Evolutionary conservation across 2,113 vertebrate species (phyloP).

Genomic region (Oncorhynchus tshawytscha): DNA sequence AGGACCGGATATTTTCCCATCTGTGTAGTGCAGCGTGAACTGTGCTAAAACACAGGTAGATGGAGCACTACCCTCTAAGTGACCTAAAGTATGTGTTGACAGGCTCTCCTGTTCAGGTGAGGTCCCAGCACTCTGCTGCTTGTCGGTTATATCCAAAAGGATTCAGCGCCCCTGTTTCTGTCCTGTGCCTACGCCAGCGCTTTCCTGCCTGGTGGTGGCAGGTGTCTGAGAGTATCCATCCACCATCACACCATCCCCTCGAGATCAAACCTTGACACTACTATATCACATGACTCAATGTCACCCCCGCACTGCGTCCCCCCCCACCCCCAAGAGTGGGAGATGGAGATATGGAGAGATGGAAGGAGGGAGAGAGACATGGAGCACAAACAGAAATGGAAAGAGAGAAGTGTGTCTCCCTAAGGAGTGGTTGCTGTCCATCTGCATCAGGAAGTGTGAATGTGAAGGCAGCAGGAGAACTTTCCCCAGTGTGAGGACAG

Average conservation of each 20-base stretch:
- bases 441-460: constrained; percentile 70
- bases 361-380: constrained; percentile 29
- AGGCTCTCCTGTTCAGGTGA: constrained; percentile 21
- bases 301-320: not conserved
- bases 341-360: constrained; percentile 4
- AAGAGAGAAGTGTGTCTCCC: constrained; percentile 58
- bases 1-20: not conserved
- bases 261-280: constrained; percentile 55
- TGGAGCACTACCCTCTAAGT: constrained; percentile 53
- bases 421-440: constrained; percentile 66
- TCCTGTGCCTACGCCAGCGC: not conserved
- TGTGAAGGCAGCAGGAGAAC: constrained; percentile 53
- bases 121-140: not conserved
- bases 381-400: constrained; percentile 10
- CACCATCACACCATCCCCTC: constrained; percentile 52
- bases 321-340: constrained; percentile 48
- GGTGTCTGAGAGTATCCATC: constrained; percentile 25
- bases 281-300: constrained; percentile 36
- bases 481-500: constrained; percentile 32
- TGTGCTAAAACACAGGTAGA: constrained; percentile 67
- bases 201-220: not conserved
- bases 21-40: constrained; percentile 52
- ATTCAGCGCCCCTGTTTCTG: too few species aligned
- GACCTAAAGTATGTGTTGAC: constrained; percentile 58
- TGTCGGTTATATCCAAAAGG: not conserved